Evolutionary conservation across 1,140 invertebrate species (phyloP), one percentile per base, ranked within the genome.

Genomic region (Hydropsyche tenuis): DNA sequence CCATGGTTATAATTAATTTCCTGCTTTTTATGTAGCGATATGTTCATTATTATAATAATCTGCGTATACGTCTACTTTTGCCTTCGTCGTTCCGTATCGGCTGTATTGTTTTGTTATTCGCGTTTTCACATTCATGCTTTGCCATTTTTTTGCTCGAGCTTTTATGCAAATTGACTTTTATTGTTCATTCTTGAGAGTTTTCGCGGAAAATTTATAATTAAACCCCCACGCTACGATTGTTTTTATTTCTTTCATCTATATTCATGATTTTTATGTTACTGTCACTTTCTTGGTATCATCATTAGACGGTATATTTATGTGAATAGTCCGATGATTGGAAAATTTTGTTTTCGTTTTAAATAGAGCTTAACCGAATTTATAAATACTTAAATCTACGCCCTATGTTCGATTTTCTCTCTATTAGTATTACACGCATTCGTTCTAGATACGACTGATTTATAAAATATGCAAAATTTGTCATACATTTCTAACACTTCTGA

Each of bases 401-500:
- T 60, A 60, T 23, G 56, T 25, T 3, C 56, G 22, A 60, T 60
- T 60, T 60, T 60, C 56, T 60, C 22, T 60, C 23, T 48, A 22
- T 60, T 60, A 25, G 12, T 60, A 25, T 20, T 18, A 23, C 23
- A 14, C 20, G 23, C 22, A 12, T 14, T 25, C 56, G 56, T 60
- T 27, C 56, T 27, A 60, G 56, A 22, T 60, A 25, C 56, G 22
- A 60, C 9, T 60, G 56, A 25, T 60, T 37, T 60, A 60, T 53
- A 20, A 11, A 53, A 53, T 53, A 53, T 60, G 56, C 23, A 25
- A 60, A 60, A 25, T 60, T 60, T 60, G 56, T 60, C 56, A 60
- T 60, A 60, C 20, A 25, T 60, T 60, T 23, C 18, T 9, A 37
- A 9, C 30, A 37, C 3, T 4, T 37, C 30, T 3, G 9, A 37